Conservation (phyloP, 2,888 invertebrate genomes). For the Dinocampus coccinellae region DNA sequence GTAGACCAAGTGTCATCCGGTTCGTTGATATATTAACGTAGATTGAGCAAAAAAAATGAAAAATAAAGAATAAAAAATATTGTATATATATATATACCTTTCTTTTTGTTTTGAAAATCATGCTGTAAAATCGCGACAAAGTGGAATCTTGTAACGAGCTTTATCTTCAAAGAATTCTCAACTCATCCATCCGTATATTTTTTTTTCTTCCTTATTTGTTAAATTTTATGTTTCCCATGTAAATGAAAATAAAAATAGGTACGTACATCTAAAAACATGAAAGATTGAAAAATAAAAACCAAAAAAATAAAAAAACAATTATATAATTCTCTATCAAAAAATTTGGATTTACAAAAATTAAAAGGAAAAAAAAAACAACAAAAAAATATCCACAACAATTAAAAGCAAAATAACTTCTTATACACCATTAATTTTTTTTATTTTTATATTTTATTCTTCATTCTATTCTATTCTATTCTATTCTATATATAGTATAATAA, state of each 20-base stretch:
- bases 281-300: neutral
- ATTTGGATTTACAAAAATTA: no score
- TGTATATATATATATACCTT: neutral
- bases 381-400: no score
- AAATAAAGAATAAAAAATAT: no score
- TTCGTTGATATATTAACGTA: constrained; percentile 10
- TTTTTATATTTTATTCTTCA: no score
- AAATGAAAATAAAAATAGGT: neutral
- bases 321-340: no score
- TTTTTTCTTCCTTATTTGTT: neutral
- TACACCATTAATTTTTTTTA: no score
- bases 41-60: neutral
- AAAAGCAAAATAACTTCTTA: no score
- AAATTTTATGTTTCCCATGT: neutral
- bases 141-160: constrained; percentile 3
- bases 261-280: neutral
- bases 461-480: no score
- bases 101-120: neutral
- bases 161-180: neutral
- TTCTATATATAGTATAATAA: no score
- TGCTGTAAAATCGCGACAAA: neutral
- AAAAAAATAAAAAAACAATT: no score
- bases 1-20: constrained; percentile 9
- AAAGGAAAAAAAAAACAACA: no score
- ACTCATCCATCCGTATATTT: neutral